Base-by-base conservation (phyloP, 2,888 invertebrate genomes). In the Eumacrocentrus americanus region DNA sequence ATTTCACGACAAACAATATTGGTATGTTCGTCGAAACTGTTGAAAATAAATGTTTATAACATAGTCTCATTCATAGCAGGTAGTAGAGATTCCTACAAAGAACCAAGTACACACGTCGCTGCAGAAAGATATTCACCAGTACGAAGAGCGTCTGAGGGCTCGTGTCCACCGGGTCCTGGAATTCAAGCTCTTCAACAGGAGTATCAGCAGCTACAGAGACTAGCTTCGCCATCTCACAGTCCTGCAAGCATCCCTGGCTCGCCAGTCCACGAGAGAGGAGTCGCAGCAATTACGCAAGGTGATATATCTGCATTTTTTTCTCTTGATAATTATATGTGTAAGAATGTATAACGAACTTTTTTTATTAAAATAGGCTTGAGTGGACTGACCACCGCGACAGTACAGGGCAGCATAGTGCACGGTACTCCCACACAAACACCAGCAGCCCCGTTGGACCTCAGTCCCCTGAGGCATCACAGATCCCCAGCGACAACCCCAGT, bases 71-170 rank as follows among this genome's bases (percentile, higher is more conserved):
- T 58, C 61, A 25, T 64, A 75, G 70, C 71, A 71, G 80, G 79
- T 74, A 84, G 82, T 63, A 83, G 86, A 62, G 86, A 86, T 66
- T 84, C 84, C 18, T 84, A 85, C 75, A 86, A 86, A 75, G 86
- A 87, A 68, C 80, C 84, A 34, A 85, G 84, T 72, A 77, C 77
- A 52, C 81, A 80, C 55, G 77, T 79, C 53, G 71, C 79, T 25
- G 82, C 87, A 42, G 94, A 94, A 78, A 82, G 95, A 16, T 96
- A 93, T 79, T 95, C 95, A 65, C 96, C 95, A 0, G 95, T 95
- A 11, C 86, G 97, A 1, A 85, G 96, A 66, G 94, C 95, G 6
- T 92, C 91, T 63, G 96, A 96, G 78, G 91, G 92, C 46, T 88
- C 85, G 0, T 85, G 84, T 42, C 84, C 84, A 68, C 82, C 83